phyloP scores from a whole-genome alignment of 2,888 invertebrate species.

The Balanococcus diminutus region DNA sequence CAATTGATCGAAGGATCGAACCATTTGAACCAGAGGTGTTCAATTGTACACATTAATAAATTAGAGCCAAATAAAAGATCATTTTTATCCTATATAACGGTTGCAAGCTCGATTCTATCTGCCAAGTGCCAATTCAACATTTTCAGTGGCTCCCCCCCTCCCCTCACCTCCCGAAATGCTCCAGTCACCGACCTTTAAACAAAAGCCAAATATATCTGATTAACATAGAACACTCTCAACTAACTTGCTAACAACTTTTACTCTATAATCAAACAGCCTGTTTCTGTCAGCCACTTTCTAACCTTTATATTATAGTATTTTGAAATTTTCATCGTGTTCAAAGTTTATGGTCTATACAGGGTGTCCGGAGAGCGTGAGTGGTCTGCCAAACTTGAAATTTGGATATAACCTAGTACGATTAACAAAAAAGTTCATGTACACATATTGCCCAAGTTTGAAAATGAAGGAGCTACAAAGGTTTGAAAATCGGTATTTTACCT shows the following conservation, averaged over 20 bases:
- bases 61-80: neutral
- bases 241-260: neutral
- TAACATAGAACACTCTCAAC: neutral
- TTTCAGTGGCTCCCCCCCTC: neutral
- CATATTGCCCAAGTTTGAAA: too few relatives aligned
- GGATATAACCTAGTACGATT: too few relatives aligned
- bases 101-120: neutral
- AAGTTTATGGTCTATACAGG: too few relatives aligned
- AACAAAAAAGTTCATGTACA: too few relatives aligned
- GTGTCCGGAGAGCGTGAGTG: too few relatives aligned
- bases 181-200: neutral
- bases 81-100: neutral
- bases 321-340: neutral
- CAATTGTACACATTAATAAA: slow-evolving; percentile 17
- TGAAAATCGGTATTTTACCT: too few relatives aligned
- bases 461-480: too few relatives aligned
- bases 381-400: too few relatives aligned
- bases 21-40: too few relatives aligned
- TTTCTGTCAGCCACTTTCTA: neutral
- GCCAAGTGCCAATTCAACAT: neutral
- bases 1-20: neutral
- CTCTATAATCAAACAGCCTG: neutral
- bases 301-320: neutral
- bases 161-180: neutral
- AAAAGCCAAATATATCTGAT: neutral